Percentiles rank a stretch among this genome's conserved stretches.
Evolutionary conservation across 2,888 invertebrate species (phyloP).

Genomic region (Ectropis crepuscularia): DNA sequence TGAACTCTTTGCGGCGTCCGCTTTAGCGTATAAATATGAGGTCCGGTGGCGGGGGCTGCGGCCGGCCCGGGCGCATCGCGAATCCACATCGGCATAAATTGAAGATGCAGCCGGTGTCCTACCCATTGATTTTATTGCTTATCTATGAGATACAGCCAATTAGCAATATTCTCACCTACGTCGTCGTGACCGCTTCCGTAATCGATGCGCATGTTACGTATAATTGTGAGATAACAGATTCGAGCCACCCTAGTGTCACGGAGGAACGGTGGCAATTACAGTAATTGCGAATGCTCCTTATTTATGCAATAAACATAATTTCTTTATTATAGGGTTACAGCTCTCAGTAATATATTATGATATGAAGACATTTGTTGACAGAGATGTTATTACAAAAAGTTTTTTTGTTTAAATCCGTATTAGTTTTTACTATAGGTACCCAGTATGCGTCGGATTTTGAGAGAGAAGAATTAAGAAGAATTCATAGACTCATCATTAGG

Average conservation of each 20-base stretch:
- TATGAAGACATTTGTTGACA: slow-evolving; percentile 1
- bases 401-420: not conserved
- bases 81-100: slow-evolving; percentile 81
- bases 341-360: slow-evolving; percentile 11
- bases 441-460: too few species aligned
- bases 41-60: slow-evolving; percentile 82
- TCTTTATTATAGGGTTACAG: slow-evolving; percentile 21
- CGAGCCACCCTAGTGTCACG: slow-evolving; percentile 46
- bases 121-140: slow-evolving; percentile 81
- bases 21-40: slow-evolving; percentile 84
- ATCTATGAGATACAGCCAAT: slow-evolving; percentile 79
- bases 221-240: slow-evolving; percentile 56
- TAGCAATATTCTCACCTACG: slow-evolving; percentile 73
- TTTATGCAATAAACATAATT: slow-evolving; percentile 24
- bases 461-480: too few species aligned
- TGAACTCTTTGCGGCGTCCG: slow-evolving; percentile 81
- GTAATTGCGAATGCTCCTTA: slow-evolving; percentile 25
- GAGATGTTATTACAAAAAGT: not conserved
- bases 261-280: slow-evolving; percentile 25
- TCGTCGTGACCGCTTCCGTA: slow-evolving; percentile 70
- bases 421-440: too few species aligned
- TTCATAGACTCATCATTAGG: too few species aligned
- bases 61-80: slow-evolving; percentile 78
- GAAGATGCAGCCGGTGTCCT: slow-evolving; percentile 82
- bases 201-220: slow-evolving; percentile 62